phyloP scores from a whole-genome alignment of 2,888 invertebrate species.

The Aspidapion aeneum region DNA sequence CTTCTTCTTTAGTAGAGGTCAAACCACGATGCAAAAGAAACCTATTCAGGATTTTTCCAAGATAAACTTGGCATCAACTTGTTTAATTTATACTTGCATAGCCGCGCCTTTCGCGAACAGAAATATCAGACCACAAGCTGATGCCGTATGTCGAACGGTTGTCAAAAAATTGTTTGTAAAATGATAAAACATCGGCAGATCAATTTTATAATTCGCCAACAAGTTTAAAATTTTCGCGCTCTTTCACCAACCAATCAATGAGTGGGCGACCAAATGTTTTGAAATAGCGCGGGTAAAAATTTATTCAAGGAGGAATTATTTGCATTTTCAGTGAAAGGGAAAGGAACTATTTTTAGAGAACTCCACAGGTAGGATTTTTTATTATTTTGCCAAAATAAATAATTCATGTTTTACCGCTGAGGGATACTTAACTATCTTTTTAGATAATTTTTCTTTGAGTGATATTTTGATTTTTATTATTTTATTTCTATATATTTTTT shows the following conservation, averaged over 20 bases:
- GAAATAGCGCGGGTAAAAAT: too few species aligned
- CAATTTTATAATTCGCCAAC: background rate
- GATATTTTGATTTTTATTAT: too few species aligned
- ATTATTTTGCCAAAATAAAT: too few species aligned
- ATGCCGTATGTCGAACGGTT: background rate
- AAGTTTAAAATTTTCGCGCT: background rate
- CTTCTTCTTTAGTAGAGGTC: too few species aligned
- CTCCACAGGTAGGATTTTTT: background rate
- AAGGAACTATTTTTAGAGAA: background rate
- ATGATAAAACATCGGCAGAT: background rate
- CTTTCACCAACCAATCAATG: too few species aligned
- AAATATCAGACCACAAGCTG: background rate
- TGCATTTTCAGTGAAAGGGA: background rate
- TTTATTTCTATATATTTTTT: too few species aligned
- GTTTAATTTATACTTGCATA: background rate
- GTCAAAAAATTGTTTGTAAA: background rate
- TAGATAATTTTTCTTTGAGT: too few species aligned
- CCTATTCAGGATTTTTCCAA: background rate
- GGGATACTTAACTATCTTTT: too few species aligned
- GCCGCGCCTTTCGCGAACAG: background rate
- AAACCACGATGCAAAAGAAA: too few species aligned
- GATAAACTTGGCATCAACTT: background rate
- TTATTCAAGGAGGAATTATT: too few species aligned
- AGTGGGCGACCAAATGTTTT: too few species aligned
- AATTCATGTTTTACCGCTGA: too few species aligned